Percentiles rank a stretch among this genome's conserved stretches.
These are phyloP conservation scores for Chrysopilus asiliformis DNA, from an alignment of 2,888 invertebrate species.

Conservation along the genomic window DNA sequence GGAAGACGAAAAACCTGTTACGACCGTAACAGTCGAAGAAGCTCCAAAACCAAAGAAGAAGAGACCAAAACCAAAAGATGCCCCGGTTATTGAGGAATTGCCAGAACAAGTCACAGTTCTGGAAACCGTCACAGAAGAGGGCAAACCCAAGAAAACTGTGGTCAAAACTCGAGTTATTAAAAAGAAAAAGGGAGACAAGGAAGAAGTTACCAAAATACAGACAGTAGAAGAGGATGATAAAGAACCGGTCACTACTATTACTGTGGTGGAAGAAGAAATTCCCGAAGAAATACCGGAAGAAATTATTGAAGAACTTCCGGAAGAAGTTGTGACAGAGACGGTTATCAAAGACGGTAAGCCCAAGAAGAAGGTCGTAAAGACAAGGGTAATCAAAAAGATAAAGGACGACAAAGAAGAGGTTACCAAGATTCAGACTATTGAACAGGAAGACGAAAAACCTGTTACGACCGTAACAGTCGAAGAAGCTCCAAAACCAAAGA, in stretches of 20 bases:
- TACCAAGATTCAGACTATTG: constrained; percentile 30
- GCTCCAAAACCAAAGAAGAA: too few relatives aligned
- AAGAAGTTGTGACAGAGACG: constrained; percentile 21
- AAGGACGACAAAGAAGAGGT: constrained; percentile 23
- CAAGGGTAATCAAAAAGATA: constrained; percentile 25
- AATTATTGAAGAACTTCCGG: constrained; percentile 17
- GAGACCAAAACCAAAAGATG: too few relatives aligned
- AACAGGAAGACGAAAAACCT: constrained; percentile 26
- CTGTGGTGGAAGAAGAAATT: constrained; percentile 23
- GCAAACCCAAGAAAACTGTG: constrained; percentile 19
- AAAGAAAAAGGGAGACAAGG: constrained; percentile 17
- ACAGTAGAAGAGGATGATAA: constrained; percentile 16
- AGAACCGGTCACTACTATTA: constrained; percentile 24
- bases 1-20: constrained; percentile 25
- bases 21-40: constrained; percentile 14
- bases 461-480: constrained; percentile 22
- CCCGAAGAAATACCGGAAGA: constrained; percentile 15
- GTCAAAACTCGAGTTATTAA: constrained; percentile 17
- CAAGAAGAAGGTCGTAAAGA: constrained; percentile 24
- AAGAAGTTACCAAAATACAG: constrained; percentile 24
- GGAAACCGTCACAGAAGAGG: constrained; percentile 15
- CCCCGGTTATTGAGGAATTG: constrained; percentile 24
- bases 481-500: constrained; percentile 8
- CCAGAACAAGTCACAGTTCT: constrained; percentile 28
- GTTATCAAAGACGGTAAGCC: constrained; percentile 16